Percentiles rank a stretch among this genome's conserved stretches.
phyloP scores from a whole-genome alignment of 2,888 invertebrate genomes.

The Bhutanitis thaidina region DNA sequence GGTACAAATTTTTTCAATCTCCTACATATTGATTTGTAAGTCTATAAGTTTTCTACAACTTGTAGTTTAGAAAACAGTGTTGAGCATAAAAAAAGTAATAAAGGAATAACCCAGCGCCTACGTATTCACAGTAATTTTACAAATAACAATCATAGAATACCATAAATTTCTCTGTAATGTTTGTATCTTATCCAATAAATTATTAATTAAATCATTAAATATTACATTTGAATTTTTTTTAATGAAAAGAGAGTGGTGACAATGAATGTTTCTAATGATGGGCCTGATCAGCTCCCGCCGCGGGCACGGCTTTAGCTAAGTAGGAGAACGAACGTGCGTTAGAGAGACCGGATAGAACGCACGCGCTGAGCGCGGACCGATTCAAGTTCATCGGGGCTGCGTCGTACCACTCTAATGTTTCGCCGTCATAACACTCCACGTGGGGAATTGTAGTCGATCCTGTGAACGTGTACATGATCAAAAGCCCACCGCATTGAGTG shows the following conservation, averaged over 20 bases:
- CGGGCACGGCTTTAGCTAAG: constrained; percentile 69
- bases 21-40: no score
- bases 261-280: constrained; percentile 38
- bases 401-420: constrained; percentile 82
- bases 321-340: constrained; percentile 85
- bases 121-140: no score
- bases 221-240: no score
- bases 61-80: no score
- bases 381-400: constrained; percentile 90
- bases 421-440: constrained; percentile 89
- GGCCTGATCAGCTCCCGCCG: constrained; percentile 69
- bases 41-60: no score
- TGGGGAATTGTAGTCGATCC: constrained; percentile 85
- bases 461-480: constrained; percentile 37
- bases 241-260: neutral
- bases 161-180: no score
- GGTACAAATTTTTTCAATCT: neutral
- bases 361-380: constrained; percentile 89
- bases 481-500: no score
- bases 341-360: constrained; percentile 85
- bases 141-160: no score
- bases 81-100: no score
- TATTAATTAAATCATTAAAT: no score
- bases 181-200: no score
- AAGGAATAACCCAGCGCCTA: no score